Conservation (phyloP, 2,888 invertebrate species). For the Lasioglossum leucozonium region DNA sequence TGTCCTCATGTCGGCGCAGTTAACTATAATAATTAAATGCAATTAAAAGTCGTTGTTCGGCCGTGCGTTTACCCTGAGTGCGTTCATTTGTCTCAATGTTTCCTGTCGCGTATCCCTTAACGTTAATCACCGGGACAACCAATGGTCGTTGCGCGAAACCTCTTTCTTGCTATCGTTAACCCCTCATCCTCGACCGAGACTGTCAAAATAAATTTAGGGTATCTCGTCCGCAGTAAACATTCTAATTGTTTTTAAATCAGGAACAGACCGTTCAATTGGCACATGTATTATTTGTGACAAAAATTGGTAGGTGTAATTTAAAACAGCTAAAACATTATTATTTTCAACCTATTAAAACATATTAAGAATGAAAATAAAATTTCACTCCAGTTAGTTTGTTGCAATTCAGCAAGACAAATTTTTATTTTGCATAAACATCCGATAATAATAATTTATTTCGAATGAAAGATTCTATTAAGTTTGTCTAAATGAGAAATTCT, state of each 20-base stretch:
- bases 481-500: no score
- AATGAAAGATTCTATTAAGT: no score
- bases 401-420: no score
- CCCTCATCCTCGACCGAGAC: not conserved
- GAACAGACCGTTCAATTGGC: not conserved
- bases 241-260: not conserved
- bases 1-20: not conserved
- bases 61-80: not conserved
- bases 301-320: no score
- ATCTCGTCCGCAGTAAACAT: not conserved
- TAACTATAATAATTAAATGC: slow-evolving; percentile 9
- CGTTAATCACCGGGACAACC: slow-evolving; percentile 12
- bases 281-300: not conserved
- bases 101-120: slow-evolving; percentile 17
- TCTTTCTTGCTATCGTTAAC: slow-evolving; percentile 1
- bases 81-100: slow-evolving; percentile 8
- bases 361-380: no score
- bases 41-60: slow-evolving; percentile 5
- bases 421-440: no score
- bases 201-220: slow-evolving; percentile 8
- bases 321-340: not conserved
- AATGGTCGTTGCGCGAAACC: not conserved
- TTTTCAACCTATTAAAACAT: no score
- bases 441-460: no score
- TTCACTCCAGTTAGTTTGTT: no score